phyloP scores from a whole-genome alignment of 1,140 invertebrate species.

The Danaus plexippus region DNA sequence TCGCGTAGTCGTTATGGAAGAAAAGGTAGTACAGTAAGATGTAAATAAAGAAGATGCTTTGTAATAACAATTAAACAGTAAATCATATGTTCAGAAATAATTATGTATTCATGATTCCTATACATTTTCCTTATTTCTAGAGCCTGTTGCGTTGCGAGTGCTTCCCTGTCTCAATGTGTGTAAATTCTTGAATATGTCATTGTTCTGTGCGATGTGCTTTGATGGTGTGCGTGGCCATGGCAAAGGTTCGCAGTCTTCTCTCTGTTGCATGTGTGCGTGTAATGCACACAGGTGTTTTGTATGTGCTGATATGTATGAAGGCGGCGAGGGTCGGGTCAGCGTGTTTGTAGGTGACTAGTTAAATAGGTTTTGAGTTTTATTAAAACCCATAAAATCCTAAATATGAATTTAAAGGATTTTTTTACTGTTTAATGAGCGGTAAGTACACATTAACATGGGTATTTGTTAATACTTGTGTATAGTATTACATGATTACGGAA shows the following conservation, averaged over 20 bases:
- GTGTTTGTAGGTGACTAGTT: conserved; percentile 51
- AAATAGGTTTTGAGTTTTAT: conserved; percentile 37
- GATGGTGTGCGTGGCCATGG: background rate
- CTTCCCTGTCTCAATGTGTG: conserved; percentile 6
- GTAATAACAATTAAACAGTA: no score
- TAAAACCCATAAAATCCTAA: conserved; percentile 14
- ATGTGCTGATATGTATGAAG: conserved; percentile 16
- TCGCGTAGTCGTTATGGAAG: no score
- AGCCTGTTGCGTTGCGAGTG: background rate
- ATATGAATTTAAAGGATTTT: no score
- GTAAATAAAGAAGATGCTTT: no score
- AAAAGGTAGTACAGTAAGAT: no score
- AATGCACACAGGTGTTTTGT: background rate
- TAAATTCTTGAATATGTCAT: conserved; percentile 14
- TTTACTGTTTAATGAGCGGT: no score
- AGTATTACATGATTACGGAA: no score
- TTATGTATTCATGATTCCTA: background rate
- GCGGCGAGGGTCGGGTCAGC: conserved; percentile 40
- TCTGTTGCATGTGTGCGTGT: conserved; percentile 5
- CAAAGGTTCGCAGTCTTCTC: background rate
- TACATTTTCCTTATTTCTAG: background rate
- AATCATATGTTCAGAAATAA: background rate
- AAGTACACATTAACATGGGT: no score
- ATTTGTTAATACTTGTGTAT: no score
- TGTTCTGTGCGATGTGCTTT: no score